Evolutionary conservation across 1,140 invertebrate species (phyloP).

Genomic region (Eurosta solidaginis): DNA sequence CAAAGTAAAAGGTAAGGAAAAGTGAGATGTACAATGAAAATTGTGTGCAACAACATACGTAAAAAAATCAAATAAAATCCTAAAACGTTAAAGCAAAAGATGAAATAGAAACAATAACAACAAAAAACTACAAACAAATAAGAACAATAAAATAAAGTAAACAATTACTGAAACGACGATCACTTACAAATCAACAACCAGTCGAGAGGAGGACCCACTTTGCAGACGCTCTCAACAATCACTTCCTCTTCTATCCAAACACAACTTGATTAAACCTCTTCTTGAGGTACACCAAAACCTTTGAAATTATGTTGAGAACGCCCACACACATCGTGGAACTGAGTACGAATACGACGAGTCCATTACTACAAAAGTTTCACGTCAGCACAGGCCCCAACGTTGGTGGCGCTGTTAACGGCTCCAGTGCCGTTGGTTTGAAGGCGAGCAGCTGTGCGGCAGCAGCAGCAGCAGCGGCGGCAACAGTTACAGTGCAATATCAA

Average conservation of each 20-base stretch:
- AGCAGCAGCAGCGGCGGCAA: conserved; percentile 33
- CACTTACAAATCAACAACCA: not conserved
- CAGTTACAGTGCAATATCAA: conserved; percentile 5
- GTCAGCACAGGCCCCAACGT: conserved; percentile 12
- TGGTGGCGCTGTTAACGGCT: not conserved
- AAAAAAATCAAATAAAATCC: not conserved
- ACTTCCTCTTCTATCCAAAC: not conserved
- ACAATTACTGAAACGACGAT: not conserved
- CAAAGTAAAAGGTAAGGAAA: not conserved
- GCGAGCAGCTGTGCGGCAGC: conserved; percentile 32
- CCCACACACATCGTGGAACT: conserved; percentile 49
- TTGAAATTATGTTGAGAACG: conserved; percentile 60
- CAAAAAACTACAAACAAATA: not conserved
- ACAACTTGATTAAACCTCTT: not conserved
- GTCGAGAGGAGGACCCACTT: no score
- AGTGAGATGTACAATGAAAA: not conserved
- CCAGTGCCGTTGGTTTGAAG: conserved; percentile 30
- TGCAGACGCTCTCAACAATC: not conserved
- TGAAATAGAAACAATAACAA: not conserved
- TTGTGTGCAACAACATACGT: not conserved
- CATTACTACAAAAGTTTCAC: conserved; percentile 31
- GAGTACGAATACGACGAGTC: conserved; percentile 38
- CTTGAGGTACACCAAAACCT: not conserved
- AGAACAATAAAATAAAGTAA: not conserved
- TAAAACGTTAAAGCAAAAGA: not conserved